Evolutionary conservation across 1,140 invertebrate genomes (phyloP), one percentile per base, ranked within the genome.

Genomic region (Scaptomyza montana): DNA sequence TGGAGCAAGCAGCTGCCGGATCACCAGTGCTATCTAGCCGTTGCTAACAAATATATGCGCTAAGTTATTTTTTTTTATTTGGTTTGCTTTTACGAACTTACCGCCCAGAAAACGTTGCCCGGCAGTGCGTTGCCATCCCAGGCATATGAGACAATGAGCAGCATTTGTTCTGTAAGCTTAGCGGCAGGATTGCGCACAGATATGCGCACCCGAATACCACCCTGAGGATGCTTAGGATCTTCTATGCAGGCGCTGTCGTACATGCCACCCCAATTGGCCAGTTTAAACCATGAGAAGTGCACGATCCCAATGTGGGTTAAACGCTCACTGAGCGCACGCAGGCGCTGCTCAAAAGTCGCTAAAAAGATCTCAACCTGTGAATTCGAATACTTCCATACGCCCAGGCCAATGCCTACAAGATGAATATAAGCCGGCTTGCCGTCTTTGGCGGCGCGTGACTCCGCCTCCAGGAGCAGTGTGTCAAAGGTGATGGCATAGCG

Each of bases 41-140:
- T 1, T 16, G 1, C 80, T 85, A 39, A 30, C 25, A 45, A n/a
- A 1, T 10, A 56, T 13, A 3, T 19, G 5, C 2, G 28, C 2
- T 30, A 30, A 6, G 3, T 30, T 0, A 5, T 7, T 33, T 33
- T 7, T 6, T 33, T 33, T 33, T 33, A 25, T 25, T 25, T 25
- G 21, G 3, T 25, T 25, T 25, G 2, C 21, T 10, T 3, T n/a
- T 8, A 9, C 5, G 12, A 12, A 56, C 63, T 62, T 57, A 90
- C 90, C 33, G 45, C 46, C 94, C 94, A 94, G 74, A 93, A 94
- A 60, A 94, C 94, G 65, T 94, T 94, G 75, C 95, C 95, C 2
- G 95, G 95, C 57, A 95, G 92, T 1, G 95, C 93, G 77, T 95
- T 95, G 7, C 94, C 93, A 82, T 95, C 95, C 93, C 94, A 95